Base-by-base conservation (phyloP, 2,888 invertebrate species). In the Pomacea canaliculata region DNA sequence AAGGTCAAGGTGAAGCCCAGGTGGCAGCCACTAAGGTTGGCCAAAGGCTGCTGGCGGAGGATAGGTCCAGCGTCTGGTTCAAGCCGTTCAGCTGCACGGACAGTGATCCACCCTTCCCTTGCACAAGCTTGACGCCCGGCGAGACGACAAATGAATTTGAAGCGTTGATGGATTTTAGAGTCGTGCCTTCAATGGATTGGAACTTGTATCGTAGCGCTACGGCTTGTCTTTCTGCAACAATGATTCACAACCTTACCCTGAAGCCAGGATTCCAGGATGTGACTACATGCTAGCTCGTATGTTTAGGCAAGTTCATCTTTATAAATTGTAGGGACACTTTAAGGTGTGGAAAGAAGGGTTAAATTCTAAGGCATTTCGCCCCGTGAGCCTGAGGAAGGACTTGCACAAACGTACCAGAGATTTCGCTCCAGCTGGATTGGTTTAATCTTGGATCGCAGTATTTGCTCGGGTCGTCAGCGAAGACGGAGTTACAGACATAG, bases 1-100 rank as follows among this genome's bases (percentile, higher is more conserved):
- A 83, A 83, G 59, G 76, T 73, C 19, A 82, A 23, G 37, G 80
- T 80, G 59, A 83, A 81, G 23, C 83, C 83, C 3, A 80, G 59
- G n/a, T 69, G 67, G 59, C 81, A 80, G 59, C 78, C 59, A 4
- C 69, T 73, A 10, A 82, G 66, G 73, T 82, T 80, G 7, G 85
- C 79, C n/a, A 84, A 76, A 81, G 78, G 13, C 27, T 67, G 37
- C 78, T 71, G 23, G 69, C 27, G 23, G 80, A 79, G 48, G 70
- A 19, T 51, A 77, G 76, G 13, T 37, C 60, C 46, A 79, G 46
- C 5, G 71, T 65, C 63, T 78, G 77, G n/a, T 51, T 59, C 12
- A 18, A 48, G 27, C 71, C 74, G 46, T 73, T 49, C 46, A 81
- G 62, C 37, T 62, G 23, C 1, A 79, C 68, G 12, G 78, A 78